Conservation (phyloP, 2,113 vertebrate species). For the Pteropus alecto region DNA sequence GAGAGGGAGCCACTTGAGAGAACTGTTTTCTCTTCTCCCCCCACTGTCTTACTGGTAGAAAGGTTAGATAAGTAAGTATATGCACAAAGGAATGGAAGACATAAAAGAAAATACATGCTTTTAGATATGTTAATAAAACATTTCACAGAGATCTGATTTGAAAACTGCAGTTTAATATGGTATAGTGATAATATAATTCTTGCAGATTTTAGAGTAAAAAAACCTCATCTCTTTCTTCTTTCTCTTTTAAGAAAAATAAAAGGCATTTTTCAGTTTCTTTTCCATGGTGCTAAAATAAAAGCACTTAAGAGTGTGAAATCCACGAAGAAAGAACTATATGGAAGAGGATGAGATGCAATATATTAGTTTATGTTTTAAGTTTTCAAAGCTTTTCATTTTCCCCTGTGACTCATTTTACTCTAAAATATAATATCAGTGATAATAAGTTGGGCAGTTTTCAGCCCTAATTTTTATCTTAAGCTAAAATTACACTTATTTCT, state of each 20-base stretch:
- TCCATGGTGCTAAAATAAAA: conserved; percentile 16
- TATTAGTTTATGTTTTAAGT: not conserved
- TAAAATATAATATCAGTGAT: not conserved
- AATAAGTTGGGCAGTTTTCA: not conserved
- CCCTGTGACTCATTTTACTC: not conserved
- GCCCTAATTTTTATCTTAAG: conserved; percentile 38
- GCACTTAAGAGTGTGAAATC: not conserved
- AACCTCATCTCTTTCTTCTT: not conserved
- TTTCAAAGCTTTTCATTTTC: conserved; percentile 12
- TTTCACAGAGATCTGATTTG: not conserved
- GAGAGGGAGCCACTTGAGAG: not conserved
- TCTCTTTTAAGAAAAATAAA: not conserved
- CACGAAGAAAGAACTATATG: not conserved
- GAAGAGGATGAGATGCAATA: not conserved
- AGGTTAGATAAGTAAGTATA: not conserved
- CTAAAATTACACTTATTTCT: not conserved
- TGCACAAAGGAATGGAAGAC: not conserved
- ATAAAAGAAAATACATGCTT: not conserved
- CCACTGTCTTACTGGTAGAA: not conserved
- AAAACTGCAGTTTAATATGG: not conserved
- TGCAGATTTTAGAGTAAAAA: not conserved
- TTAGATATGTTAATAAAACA: not conserved
- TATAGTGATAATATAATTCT: not conserved
- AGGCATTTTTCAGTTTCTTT: not conserved
- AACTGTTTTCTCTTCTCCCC: not conserved